A percentile compares a stretch with the other conserved stretches of the same genome.
Conservation (phyloP, 2,797 vertebrate species). For the Argyrosomus regius region DNA sequence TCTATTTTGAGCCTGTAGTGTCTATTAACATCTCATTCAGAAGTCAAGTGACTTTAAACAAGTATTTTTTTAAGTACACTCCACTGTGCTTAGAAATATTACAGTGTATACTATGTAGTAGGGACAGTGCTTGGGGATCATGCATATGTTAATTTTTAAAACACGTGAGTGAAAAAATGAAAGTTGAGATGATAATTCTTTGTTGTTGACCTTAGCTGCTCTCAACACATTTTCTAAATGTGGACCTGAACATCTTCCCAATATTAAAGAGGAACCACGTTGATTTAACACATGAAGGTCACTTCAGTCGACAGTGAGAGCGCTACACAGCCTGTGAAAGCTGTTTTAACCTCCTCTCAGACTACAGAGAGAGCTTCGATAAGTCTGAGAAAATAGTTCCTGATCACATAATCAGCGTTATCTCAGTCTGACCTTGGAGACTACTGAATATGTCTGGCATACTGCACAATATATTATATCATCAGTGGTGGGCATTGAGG, state of each 20-base stretch:
- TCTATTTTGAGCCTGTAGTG: background rate
- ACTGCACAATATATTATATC: too few relatives aligned
- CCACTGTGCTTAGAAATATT: background rate
- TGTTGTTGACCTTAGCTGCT: background rate
- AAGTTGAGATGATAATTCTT: too few relatives aligned
- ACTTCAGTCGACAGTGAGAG: background rate
- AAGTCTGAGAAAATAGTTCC: background rate
- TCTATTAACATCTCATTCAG: background rate
- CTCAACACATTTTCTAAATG: background rate
- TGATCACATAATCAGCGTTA: background rate
- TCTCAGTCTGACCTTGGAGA: conserved; percentile 1
- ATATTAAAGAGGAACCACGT: background rate
- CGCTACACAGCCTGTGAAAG: background rate
- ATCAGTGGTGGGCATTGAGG: too few relatives aligned
- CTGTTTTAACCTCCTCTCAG: background rate
- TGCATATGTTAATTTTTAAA: conserved; percentile 1
- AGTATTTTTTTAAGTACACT: conserved; percentile 4
- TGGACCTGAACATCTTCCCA: background rate
- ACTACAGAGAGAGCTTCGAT: background rate
- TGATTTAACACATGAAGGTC: conserved; percentile 15
- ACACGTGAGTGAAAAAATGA: background rate
- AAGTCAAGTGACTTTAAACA: conserved; percentile 7
- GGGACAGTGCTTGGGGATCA: background rate
- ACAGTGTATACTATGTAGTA: background rate
- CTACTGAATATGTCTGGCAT: background rate